Base-by-base conservation (phyloP, 2,888 invertebrate species). In the Leptopterna dolabrata region DNA sequence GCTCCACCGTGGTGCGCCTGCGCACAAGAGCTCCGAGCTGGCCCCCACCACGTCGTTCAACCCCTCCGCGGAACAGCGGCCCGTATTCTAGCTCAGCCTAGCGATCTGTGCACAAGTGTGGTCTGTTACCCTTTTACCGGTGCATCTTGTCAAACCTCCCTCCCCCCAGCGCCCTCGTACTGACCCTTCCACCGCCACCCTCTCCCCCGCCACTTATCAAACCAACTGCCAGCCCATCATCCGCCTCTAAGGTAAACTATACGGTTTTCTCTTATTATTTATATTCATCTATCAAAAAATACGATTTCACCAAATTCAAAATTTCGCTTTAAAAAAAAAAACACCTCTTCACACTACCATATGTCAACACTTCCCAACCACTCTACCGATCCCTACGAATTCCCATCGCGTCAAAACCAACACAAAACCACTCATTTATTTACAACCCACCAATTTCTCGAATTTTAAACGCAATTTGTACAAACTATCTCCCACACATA, bases 21-120 rank as follows among this genome's bases (percentile, higher is more conserved):
- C 83, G 83, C 83, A 13, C 14, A 14, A 0, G 4, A 19, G 43
- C 24, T 13, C n/a, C 2, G 29, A 30, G 30, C 81, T 19, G 36
- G 43, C 55, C 81, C 81, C 76, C 81, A 81, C 81, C 63, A 51
- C 30, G 30, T 13, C 36, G 51, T 81, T 55, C 81, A 36, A 81
- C 81, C 81, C 81, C 81, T 71, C 70, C 71, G 70, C n/a, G 29
- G 19, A 30, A 36, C 36, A 43, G 43, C 41, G 71, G 63, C 83
- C 83, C 83, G 83, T 83, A 83, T 83, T 83, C 83, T 71, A 83
- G 83, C 83, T 83, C 83, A 24, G 83, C 83, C 83, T 83, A 83
- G 83, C 83, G 83, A 30, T 70, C 83, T 27, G 83, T 83, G 83
- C 83, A 83, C 83, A 83, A 83, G 83, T 83, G 83, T 70, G 83